Percentiles rank a stretch among this genome's conserved stretches.
Evolutionary conservation across 2,888 invertebrate genomes (phyloP).

Genomic region (Cosmia trapezina): DNA sequence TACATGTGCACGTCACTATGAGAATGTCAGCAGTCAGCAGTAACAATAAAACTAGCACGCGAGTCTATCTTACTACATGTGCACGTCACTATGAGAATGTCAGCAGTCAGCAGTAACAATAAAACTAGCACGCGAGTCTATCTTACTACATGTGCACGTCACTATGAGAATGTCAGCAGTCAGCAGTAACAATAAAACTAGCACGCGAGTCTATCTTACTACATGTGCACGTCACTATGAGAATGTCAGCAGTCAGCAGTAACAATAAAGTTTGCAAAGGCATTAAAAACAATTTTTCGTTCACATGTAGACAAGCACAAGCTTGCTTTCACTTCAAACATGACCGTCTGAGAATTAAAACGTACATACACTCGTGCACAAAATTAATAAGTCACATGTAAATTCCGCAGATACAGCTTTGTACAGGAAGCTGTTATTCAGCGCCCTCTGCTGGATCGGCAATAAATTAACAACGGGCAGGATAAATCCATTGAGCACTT

Average conservation of each 20-base stretch:
- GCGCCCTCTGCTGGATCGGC: constrained; percentile 78
- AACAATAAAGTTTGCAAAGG: neutral
- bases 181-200: neutral
- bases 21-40: neutral
- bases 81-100: neutral
- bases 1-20: no score
- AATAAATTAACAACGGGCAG: constrained; percentile 83
- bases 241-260: neutral
- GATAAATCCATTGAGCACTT: constrained; percentile 83
- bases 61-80: neutral
- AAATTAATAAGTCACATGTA: constrained; percentile 50
- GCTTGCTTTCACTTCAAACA: constrained; percentile 2
- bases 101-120: neutral
- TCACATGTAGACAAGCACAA: neutral
- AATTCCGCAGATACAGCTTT: constrained; percentile 60
- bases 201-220: neutral
- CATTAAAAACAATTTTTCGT: no score
- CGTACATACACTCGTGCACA: constrained; percentile 9
- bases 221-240: no score
- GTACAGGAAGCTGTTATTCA: constrained; percentile 78
- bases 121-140: neutral
- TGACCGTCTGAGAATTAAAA: constrained; percentile 18
- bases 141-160: neutral
- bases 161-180: neutral
- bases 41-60: neutral